These are phyloP conservation scores for Ornithorhynchus anatinus DNA, from an alignment of 2,113 vertebrate species.

Conservation along the genomic window DNA sequence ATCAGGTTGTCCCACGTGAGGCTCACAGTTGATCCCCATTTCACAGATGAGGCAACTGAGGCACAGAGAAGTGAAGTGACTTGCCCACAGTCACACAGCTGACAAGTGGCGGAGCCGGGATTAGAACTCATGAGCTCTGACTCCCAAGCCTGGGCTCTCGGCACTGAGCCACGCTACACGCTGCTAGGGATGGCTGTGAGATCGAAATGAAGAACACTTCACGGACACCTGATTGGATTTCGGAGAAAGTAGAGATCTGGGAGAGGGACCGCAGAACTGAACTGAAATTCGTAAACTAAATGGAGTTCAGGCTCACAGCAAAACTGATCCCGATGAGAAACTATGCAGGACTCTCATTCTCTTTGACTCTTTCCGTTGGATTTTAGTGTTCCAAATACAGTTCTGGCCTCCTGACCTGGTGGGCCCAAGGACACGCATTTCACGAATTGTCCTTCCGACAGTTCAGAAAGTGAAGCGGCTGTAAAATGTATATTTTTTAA, in stretches of 20 bases:
- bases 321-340: not conserved
- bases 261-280: not conserved
- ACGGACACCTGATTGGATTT: not conserved
- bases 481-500: not conserved
- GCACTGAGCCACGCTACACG: too few species aligned
- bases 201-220: not conserved
- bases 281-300: not conserved
- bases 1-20: too few species aligned
- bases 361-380: not conserved
- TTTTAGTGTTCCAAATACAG: conserved; percentile 5
- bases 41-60: too few species aligned
- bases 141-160: too few species aligned
- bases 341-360: not conserved
- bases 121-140: too few species aligned
- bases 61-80: too few species aligned
- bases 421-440: not conserved
- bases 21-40: too few species aligned
- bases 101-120: too few species aligned
- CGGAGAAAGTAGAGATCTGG: too few species aligned
- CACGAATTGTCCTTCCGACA: not conserved
- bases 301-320: not conserved
- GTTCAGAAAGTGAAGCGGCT: not conserved
- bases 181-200: not conserved
- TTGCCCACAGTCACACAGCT: too few species aligned
- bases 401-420: not conserved